phyloP scores from a whole-genome alignment of 2,113 vertebrate species.

The Dendrocopos noguchii region DNA sequence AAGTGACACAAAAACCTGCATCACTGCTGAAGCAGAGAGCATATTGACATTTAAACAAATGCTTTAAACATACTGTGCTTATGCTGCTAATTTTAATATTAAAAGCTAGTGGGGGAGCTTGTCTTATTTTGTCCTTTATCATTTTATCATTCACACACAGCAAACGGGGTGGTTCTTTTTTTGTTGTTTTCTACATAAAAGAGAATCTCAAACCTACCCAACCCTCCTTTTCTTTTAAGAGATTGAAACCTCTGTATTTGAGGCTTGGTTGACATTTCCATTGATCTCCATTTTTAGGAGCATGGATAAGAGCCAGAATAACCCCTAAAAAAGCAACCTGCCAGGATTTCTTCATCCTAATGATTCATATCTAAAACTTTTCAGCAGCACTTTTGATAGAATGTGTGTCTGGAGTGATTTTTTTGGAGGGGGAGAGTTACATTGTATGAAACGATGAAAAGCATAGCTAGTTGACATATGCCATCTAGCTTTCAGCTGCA shows the following conservation, averaged over 20 bases:
- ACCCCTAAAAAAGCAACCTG: not conserved
- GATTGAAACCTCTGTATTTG: not conserved
- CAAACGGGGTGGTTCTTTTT: not conserved
- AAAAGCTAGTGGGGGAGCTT: not conserved
- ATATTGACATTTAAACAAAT: slow-evolving; percentile 58
- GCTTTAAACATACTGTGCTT: slow-evolving; percentile 26
- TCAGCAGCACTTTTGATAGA: not conserved
- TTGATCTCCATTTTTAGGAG: not conserved
- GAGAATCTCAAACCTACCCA: not conserved
- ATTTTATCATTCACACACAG: not conserved
- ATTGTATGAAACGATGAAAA: not conserved
- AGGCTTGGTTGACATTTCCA: not conserved
- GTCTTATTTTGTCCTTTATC: not conserved
- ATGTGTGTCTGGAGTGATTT: not conserved
- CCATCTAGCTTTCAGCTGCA: not conserved
- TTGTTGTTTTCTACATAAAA: not conserved
- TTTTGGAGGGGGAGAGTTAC: not conserved
- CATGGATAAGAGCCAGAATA: not conserved
- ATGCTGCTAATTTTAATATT: slow-evolving; percentile 14
- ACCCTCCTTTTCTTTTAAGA: not conserved
- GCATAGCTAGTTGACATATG: not conserved
- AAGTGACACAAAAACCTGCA: slow-evolving; percentile 20
- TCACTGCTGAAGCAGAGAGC: not conserved
- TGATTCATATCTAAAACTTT: not conserved
- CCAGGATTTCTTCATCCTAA: not conserved